These are phyloP conservation scores for Metopia argyrocephala DNA, from an alignment of 2,888 invertebrate species.

Conservation along the genomic window DNA sequence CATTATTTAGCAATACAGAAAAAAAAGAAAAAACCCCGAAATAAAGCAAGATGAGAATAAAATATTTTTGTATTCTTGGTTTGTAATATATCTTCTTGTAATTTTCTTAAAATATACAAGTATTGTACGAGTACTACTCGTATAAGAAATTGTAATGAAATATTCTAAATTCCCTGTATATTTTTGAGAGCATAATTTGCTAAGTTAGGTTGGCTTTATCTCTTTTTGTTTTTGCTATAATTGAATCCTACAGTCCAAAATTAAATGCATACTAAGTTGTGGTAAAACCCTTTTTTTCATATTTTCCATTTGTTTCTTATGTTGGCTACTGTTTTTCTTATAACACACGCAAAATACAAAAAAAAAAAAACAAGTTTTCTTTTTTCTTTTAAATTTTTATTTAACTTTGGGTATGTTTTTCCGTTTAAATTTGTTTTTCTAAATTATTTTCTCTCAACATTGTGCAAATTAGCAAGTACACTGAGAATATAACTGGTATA, in stretches of 20 bases:
- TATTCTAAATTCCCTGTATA: conserved; percentile 16
- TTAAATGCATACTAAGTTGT: conserved; percentile 45
- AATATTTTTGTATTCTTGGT: neutral
- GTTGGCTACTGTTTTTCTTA: neutral
- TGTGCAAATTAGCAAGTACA: conserved; percentile 30
- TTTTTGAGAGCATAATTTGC: neutral
- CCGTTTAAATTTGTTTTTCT: conserved; percentile 16
- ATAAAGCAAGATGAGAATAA: neutral
- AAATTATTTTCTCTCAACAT: conserved; percentile 27
- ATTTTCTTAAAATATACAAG: too few species aligned
- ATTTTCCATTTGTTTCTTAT: neutral
- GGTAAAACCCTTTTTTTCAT: conserved; percentile 12
- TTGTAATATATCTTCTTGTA: too few species aligned
- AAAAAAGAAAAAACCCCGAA: conserved; percentile 11
- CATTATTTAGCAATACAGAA: conserved; percentile 39
- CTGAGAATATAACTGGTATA: conserved; percentile 1
- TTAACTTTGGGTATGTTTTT: neutral
- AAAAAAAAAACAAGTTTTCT: neutral
- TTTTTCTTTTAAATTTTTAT: neutral
- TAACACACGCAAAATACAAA: neutral
- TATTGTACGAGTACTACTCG: too few species aligned
- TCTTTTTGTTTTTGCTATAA: neutral
- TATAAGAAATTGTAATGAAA: neutral
- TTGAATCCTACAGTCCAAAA: conserved; percentile 39
- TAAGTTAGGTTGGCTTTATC: neutral